Evolutionary conservation across 2,888 invertebrate genomes (phyloP), one percentile per base, ranked within the genome.

Genomic region (Aleiodes leptofemur): DNA sequence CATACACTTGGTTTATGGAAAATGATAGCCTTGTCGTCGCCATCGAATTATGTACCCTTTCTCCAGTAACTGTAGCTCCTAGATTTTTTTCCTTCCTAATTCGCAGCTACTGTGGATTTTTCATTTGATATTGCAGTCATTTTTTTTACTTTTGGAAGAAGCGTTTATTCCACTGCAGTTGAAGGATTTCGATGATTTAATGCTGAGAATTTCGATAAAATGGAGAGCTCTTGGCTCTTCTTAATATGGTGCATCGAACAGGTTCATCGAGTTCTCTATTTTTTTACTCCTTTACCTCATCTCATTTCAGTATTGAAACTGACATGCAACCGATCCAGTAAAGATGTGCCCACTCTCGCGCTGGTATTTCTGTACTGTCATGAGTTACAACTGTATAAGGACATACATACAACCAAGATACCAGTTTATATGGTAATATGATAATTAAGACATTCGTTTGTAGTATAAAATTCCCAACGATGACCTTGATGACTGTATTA

Each of bases 391-490:
- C 80, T 78, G 74, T 79, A 79, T 78, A 80, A 76, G 80, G 79
- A 38, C 72, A 74, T 77, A 38, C 61, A 64, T 66, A 71, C 64
- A 74, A 74, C 72, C 69, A 76, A 55, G 73, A 73, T 77, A 69
- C 74, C 76, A 76, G 77, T 81, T 82, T 81, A 78, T 80, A 82
- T 80, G 81, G 76, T 80, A 82, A 81, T 83, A 80, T 79, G 79
- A 82, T 81, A 81, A 83, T 83, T 82, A 82, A 83, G 83, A 83
- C 79, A 81, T 82, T 80, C 77, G 74, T 74, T 16, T 11, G 34
- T 64, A 43, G 23, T 16, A 16, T 48, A 64, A 64, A 64, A 9
- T 43, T 11, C 23, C 23, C 4, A 23, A 5, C 48, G 23, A 43
- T 64, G 64, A 64, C 64, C 64, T 48, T 64, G 64, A 64, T 64